Evolutionary conservation across 2,888 invertebrate species (phyloP).

Genomic region (Xestia xanthographa): DNA sequence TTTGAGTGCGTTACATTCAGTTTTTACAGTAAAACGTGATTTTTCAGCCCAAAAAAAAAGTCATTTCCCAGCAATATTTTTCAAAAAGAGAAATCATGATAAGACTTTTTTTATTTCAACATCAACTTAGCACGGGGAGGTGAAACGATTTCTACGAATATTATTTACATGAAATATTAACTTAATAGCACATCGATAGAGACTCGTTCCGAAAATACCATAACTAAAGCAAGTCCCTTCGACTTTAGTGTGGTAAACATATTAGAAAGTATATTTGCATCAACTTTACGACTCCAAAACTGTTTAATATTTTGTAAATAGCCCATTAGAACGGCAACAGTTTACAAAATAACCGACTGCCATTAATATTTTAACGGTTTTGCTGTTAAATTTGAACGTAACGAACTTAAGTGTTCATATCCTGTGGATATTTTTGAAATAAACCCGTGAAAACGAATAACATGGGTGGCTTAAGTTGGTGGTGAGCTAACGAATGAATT

Average conservation of each 20-base stretch:
- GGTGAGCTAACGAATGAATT: constrained; percentile 22
- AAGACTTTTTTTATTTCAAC: not conserved
- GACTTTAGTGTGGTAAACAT: constrained; percentile 43
- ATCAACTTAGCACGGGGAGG: constrained; percentile 7
- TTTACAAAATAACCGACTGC: constrained; percentile 78
- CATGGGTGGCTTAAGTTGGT: constrained; percentile 26
- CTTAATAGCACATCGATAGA: constrained; percentile 6
- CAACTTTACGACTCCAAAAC: constrained; percentile 74
- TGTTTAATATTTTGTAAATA: constrained; percentile 85
- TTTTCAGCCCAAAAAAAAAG: no score
- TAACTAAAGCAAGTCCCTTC: constrained; percentile 26
- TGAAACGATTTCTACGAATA: constrained; percentile 11
- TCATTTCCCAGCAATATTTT: no score
- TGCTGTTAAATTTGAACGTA: constrained; percentile 70
- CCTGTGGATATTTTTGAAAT: constrained; percentile 72
- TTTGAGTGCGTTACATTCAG: no score
- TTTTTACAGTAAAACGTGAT: no score
- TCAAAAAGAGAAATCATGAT: constrained; percentile 11
- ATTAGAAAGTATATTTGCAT: constrained; percentile 68
- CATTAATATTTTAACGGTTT: constrained; percentile 76
- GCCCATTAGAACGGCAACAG: constrained; percentile 68
- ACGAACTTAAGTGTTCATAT: constrained; percentile 71
- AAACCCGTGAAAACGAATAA: constrained; percentile 38
- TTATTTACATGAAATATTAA: no score
- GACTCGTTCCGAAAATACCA: constrained; percentile 23